These are phyloP conservation scores for Cyprinella venusta DNA, from an alignment of 2,797 vertebrate species.

Conservation along the genomic window DNA sequence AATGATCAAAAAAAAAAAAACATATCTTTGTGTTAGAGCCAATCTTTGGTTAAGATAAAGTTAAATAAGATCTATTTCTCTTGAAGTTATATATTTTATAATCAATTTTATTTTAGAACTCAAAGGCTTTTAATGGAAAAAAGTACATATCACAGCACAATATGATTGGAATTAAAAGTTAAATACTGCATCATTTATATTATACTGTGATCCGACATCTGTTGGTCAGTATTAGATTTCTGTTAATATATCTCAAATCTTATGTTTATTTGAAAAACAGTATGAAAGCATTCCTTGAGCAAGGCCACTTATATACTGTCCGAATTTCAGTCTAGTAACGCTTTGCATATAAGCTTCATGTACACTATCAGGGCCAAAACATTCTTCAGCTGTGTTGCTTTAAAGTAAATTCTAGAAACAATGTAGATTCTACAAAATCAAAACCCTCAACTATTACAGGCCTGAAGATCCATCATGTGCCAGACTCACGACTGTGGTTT, in stretches of 20 bases:
- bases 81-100: constrained; percentile 12
- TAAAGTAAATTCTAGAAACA: constrained; percentile 9
- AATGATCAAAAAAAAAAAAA: constrained; percentile 49
- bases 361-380: constrained; percentile 35
- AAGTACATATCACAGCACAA: constrained; percentile 39
- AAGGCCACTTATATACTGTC: constrained; percentile 32
- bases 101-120: constrained; percentile 9
- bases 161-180: constrained; percentile 44
- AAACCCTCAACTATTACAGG: constrained; percentile 35
- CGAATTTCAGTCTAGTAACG: constrained; percentile 45
- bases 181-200: constrained; percentile 44
- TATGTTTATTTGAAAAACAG: constrained; percentile 32
- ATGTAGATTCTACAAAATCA: constrained; percentile 36
- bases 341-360: constrained; percentile 23
- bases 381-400: constrained; percentile 38
- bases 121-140: constrained; percentile 34
- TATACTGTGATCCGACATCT: constrained; percentile 22
- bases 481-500: constrained; percentile 52
- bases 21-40: constrained; percentile 71
- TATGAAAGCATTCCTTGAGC: constrained; percentile 47
- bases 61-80: constrained; percentile 47
- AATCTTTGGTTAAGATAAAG: constrained; percentile 83
- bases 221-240: constrained; percentile 12
- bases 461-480: constrained; percentile 38
- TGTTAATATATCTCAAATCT: constrained; percentile 36